Percentiles rank a stretch among this genome's conserved stretches.
These are phyloP conservation scores for Paragorgia papillata DNA, from an alignment of 92 coral and sea anemone species.

Conservation along the genomic window DNA sequence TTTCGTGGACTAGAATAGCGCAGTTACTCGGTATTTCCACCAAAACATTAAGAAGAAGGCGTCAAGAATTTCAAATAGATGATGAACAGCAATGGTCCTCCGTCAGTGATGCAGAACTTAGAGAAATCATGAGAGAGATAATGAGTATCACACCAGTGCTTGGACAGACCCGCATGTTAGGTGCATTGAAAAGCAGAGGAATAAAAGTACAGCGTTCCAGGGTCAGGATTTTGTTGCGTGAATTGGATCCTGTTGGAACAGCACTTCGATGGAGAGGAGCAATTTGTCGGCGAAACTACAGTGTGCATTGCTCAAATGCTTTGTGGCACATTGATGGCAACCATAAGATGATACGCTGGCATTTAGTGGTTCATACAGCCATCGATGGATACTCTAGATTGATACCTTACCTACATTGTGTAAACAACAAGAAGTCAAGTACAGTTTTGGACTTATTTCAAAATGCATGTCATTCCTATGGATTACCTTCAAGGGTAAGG, in stretches of 20 bases:
- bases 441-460: slow-evolving; percentile 44
- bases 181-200: slow-evolving; percentile 59
- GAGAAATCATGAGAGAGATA: slow-evolving; percentile 38
- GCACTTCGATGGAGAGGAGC: slow-evolving; percentile 53
- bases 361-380: slow-evolving; percentile 36
- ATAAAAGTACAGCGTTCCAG: slow-evolving; percentile 51
- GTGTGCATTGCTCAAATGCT: slow-evolving; percentile 46
- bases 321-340: slow-evolving; percentile 51
- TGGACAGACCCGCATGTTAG: slow-evolving; percentile 49
- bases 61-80: slow-evolving; percentile 42
- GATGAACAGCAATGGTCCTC: slow-evolving; percentile 38
- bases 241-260: slow-evolving; percentile 54
- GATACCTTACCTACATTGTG: slow-evolving; percentile 37
- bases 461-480: slow-evolving; percentile 33
- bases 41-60: slow-evolving; percentile 46
- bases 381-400: slow-evolving; percentile 45
- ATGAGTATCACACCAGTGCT: slow-evolving; percentile 41
- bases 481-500: slow-evolving; percentile 46
- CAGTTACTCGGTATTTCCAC: slow-evolving; percentile 38
- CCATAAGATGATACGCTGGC: slow-evolving; percentile 43
- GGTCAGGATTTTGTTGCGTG: slow-evolving; percentile 36
- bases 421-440: slow-evolving; percentile 40
- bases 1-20: slow-evolving; percentile 47
- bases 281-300: slow-evolving; percentile 44
- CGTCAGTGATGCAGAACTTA: slow-evolving; percentile 34